Base-by-base conservation (phyloP, 2,797 vertebrate species). In the Gallinago stenura region DNA sequence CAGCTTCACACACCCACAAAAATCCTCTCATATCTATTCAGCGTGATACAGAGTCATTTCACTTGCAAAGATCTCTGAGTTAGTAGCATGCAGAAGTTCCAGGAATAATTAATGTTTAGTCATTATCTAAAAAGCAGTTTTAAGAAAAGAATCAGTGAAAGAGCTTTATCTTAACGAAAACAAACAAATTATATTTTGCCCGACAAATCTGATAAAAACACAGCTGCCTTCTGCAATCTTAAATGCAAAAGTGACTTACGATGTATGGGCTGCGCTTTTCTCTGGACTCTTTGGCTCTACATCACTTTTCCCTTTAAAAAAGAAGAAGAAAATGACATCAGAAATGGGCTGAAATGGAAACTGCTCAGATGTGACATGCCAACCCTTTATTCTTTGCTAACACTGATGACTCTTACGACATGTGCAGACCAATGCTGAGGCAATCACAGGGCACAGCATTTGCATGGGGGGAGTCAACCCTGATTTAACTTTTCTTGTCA, bases 231-330 rank as follows among this genome's bases (percentile, higher is more conserved):
- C 91, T 90, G 45, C 9, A 6, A 94, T 56, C 86, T 85, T 81
- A 97, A 97, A 96, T 3, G 3, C 26, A 77, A 87, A 96, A 89
- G 68, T 97, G 90, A 98, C 98, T 98, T 98, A 98, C 98, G 98
- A 98, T 93, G 98, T 97, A 83, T 97, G 97, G 26, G 97, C 97
- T 46, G 97, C 86, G 7, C 90, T 98, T 97, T 98, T 97, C 97
- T 98, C 98, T 87, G 97, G 97, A 96, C 96, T 98, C 97, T 97
- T 98, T 83, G 97, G 96, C 93, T 98, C 98, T 91, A 96, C 96
- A 81, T 98, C 98, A 96, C 93, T 94, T 98, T 98, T 98, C 94
- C 98, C 98, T 98, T 98, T 91, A 96, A 96, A 97, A 98, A 92
- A 97, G 84, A 97, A 98, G 93, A 95, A 97, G 95, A 91, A 83